Percentiles rank a stretch among this genome's conserved stretches.
Conservation (phyloP, 2,113 vertebrate genomes). For the Lichenostomus cassidix region DNA sequence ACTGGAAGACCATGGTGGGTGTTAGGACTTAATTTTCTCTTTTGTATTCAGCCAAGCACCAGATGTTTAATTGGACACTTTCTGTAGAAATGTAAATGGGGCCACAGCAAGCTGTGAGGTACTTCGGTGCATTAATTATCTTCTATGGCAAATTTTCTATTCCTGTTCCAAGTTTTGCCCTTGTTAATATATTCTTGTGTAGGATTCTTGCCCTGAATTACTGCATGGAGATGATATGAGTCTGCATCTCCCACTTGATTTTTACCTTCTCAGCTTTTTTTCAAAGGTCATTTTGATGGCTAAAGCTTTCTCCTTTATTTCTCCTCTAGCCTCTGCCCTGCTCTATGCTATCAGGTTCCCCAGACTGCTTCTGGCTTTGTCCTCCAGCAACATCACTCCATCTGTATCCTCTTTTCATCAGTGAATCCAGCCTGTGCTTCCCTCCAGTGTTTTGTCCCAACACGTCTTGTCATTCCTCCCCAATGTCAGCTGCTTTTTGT, state of each 20-base stretch:
- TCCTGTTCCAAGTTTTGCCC: background rate
- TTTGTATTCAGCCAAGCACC: background rate
- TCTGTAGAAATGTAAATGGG: background rate
- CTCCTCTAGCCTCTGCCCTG: background rate
- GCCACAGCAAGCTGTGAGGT: background rate
- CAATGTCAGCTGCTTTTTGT: background rate
- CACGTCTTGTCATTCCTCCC: background rate
- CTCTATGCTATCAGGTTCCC: background rate
- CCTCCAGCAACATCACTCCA: accelerated
- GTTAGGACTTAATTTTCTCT: background rate
- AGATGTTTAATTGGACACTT: background rate
- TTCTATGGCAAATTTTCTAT: background rate
- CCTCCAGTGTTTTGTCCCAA: constrained; percentile 8
- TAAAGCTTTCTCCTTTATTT: background rate
- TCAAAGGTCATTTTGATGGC: background rate
- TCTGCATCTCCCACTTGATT: background rate
- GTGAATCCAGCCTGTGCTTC: background rate
- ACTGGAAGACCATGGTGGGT: background rate
- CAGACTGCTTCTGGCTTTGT: background rate
- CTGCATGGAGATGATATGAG: accelerated
- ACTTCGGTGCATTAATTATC: background rate
- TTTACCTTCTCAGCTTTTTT: background rate
- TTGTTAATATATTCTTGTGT: background rate
- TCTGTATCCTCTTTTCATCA: background rate
- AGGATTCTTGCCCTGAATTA: background rate